These are phyloP conservation scores for Hepsetus odoe DNA, from an alignment of 2,113 vertebrate species.

Conservation along the genomic window DNA sequence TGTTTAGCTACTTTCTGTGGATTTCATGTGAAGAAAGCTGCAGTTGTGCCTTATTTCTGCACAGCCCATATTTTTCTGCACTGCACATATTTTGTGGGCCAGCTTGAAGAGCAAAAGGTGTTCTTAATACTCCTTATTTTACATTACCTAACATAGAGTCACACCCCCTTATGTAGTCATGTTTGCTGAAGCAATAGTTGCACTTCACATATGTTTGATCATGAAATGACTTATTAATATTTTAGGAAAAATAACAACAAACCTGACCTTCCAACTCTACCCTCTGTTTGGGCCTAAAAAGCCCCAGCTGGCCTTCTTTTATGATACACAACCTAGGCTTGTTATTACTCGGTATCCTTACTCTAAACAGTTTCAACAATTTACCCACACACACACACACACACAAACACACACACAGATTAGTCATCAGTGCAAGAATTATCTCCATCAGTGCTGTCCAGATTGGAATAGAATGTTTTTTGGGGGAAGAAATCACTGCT, in stretches of 20 bases:
- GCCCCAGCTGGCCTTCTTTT: conserved; percentile 66
- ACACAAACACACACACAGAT: conserved; percentile 12
- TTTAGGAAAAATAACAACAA: conserved; percentile 50
- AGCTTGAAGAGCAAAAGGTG: too few relatives aligned
- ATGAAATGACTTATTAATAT: conserved; percentile 35
- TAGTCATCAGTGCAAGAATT: neutral
- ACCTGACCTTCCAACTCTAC: conserved; percentile 7
- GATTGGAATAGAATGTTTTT: conserved; percentile 5
- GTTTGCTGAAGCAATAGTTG: neutral
- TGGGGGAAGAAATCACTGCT: conserved; percentile 22
- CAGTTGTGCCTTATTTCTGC: too few relatives aligned
- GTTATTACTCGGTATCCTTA: conserved; percentile 68
- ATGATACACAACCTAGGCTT: conserved; percentile 63
- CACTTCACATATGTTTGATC: neutral
- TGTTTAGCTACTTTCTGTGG: too few relatives aligned
- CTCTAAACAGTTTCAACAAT: conserved; percentile 67
- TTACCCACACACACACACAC: conserved; percentile 45
- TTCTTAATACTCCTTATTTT: too few relatives aligned
- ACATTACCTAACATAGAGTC: too few relatives aligned
- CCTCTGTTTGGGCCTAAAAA: conserved; percentile 65
- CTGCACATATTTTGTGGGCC: too few relatives aligned
- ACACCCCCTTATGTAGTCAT: too few relatives aligned
- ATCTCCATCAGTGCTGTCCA: conserved; percentile 31
- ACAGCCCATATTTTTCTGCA: too few relatives aligned
- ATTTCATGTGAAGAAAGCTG: too few relatives aligned